Percentiles rank a stretch among this genome's conserved stretches.
phyloP scores from a whole-genome alignment of 2,113 vertebrate genomes.

The Gadus chalcogrammus region DNA sequence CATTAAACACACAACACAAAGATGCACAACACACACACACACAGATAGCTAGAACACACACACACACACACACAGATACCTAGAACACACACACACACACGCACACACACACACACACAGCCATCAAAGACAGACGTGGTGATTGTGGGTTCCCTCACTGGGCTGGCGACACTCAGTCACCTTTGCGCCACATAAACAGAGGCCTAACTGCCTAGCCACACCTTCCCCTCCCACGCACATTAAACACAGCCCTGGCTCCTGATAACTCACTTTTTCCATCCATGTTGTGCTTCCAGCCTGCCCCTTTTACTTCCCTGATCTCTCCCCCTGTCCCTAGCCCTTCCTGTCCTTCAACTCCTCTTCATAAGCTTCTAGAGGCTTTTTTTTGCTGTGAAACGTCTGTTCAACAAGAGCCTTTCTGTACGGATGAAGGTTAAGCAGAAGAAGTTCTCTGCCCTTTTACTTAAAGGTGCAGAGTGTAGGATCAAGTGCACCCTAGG shows the following conservation, averaged over 20 bases:
- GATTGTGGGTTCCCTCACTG: no score
- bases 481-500: no score
- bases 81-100: neutral
- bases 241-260: constrained; percentile 36
- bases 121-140: constrained; percentile 2
- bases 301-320: constrained; percentile 25
- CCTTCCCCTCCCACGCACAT: constrained; percentile 55
- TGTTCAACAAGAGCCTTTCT: constrained; percentile 16
- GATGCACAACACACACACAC: neutral
- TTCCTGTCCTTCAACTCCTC: constrained; percentile 5
- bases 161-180: constrained; percentile 34
- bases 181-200: constrained; percentile 50
- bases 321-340: constrained; percentile 9
- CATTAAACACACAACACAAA: neutral
- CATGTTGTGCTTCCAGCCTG: neutral
- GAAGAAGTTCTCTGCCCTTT: no score
- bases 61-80: neutral
- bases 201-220: constrained; percentile 31
- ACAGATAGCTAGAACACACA: neutral
- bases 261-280: constrained; percentile 57
- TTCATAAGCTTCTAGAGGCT: constrained; percentile 26
- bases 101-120: constrained; percentile 23
- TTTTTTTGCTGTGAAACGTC: constrained; percentile 31
- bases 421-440: no score
- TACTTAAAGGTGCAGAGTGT: no score